Base-by-base conservation (phyloP, 2,888 invertebrate genomes). In the Dynastes hyllus region DNA sequence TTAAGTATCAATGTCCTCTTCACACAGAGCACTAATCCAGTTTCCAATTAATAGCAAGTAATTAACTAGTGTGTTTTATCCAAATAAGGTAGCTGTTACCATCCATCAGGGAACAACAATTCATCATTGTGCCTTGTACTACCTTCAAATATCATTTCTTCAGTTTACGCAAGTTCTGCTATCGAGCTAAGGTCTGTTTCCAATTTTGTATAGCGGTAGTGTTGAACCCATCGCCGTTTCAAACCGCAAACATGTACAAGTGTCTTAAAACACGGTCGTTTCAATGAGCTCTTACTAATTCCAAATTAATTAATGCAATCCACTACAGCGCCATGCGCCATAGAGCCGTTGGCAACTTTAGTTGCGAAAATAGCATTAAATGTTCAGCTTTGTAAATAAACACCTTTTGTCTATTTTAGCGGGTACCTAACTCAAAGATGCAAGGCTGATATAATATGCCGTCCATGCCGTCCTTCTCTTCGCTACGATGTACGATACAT, bases 21-120 rank as follows among this genome's bases (percentile, higher is more conserved):
- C 45, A 1, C 8, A 45, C 8, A 45, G 32, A 37, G 32, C 5
- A 0, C 32, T 37, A 45, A 6, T 8, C 45, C 8, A 8, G 9
- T 11, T 2, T 11, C 11, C 9, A 45, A 45, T 45, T 45, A 45
- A 2, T 45, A 0, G 11, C 45, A 45, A 45, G 11, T 2, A 8
- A 8, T 8, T 45, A 45, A 8, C 11, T 0, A 45, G 2, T 11
- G 0, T 45, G 2, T 55, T 3, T n/a, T 55, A n/a, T 55, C 16
- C 55, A 16, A 13, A 4, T 13, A n/a, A 6, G 2, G n/a, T n/a
- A 55, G 16, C 16, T 55, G 55, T 55, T 55, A 55, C 16, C 55
- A 55, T 55, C n/a, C 55, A 16, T n/a, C n/a, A 55, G 55, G n/a
- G n/a, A 55, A n/a, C n/a, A 55, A 55, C n/a, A 16, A n/a, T 55